Evolutionary conservation across 2,113 vertebrate species (phyloP).

Genomic region (Triplophysa dalaica): DNA sequence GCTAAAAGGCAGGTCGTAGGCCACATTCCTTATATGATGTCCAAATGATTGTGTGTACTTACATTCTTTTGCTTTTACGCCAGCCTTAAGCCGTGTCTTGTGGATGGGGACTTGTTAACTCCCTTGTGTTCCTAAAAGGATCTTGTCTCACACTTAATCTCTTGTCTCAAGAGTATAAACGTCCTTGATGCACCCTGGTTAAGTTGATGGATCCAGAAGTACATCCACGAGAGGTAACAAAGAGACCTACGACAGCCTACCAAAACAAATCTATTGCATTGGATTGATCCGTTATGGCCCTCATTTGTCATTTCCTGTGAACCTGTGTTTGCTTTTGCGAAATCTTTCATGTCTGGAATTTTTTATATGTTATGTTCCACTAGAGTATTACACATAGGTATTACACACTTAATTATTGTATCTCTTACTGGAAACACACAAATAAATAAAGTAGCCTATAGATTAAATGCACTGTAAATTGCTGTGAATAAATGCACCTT

Average conservation of each 20-base stretch:
- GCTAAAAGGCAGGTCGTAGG: constrained; percentile 20
- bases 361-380: too few species aligned
- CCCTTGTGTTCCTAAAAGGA: constrained; percentile 24
- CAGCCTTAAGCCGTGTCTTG: constrained; percentile 37
- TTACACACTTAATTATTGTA: too few species aligned
- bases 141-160: constrained; percentile 31
- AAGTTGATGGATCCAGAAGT: constrained; percentile 28
- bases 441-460: too few species aligned
- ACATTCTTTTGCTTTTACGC: constrained; percentile 23
- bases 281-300: neutral
- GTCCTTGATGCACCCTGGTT: constrained; percentile 15
- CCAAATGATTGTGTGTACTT: constrained; percentile 20
- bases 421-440: too few species aligned
- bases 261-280: constrained; percentile 8
- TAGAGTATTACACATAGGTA: too few species aligned
- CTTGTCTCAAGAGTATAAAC: constrained; percentile 32
- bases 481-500: too few species aligned
- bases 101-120: constrained; percentile 19
- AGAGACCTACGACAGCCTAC: constrained; percentile 1
- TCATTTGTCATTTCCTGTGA: neutral
- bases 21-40: constrained; percentile 33
- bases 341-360: neutral
- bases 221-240: neutral
- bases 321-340: neutral
- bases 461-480: too few species aligned